Evolutionary conservation across 2,888 invertebrate genomes (phyloP).

Genomic region (Agrochola circellaris): DNA sequence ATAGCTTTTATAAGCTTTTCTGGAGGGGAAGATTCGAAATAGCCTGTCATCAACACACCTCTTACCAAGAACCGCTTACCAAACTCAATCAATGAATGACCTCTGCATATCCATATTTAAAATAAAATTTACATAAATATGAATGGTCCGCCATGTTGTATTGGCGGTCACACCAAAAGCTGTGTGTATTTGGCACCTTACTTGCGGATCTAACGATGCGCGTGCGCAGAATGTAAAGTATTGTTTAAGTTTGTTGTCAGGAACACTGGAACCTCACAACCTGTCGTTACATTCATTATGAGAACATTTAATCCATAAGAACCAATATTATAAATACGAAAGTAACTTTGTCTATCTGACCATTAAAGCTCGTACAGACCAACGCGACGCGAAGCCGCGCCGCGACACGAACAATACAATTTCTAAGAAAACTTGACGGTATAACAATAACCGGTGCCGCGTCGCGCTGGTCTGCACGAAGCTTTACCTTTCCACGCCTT

Average conservation of each 20-base stretch:
- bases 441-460: too few relatives aligned
- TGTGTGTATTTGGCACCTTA: slow-evolving; percentile 52
- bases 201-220: slow-evolving; percentile 31
- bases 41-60: neutral
- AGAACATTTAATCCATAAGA: neutral
- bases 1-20: neutral
- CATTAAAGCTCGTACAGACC: too few relatives aligned
- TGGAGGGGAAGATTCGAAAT: neutral
- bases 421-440: too few relatives aligned
- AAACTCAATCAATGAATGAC: slow-evolving; percentile 51
- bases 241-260: slow-evolving; percentile 1
- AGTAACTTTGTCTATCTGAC: too few relatives aligned
- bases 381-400: too few relatives aligned
- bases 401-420: too few relatives aligned
- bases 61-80: slow-evolving; percentile 8
- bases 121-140: slow-evolving; percentile 56
- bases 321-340: neutral
- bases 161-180: slow-evolving; percentile 59
- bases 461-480: too few relatives aligned
- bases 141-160: slow-evolving; percentile 53
- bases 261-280: neutral
- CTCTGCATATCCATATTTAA: slow-evolving; percentile 49
- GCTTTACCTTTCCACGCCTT: too few relatives aligned
- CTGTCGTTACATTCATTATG: neutral
- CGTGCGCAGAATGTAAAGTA: slow-evolving; percentile 46